Conservation (phyloP, 1,140 invertebrate genomes). For the Muscidifurax raptorellus region DNA sequence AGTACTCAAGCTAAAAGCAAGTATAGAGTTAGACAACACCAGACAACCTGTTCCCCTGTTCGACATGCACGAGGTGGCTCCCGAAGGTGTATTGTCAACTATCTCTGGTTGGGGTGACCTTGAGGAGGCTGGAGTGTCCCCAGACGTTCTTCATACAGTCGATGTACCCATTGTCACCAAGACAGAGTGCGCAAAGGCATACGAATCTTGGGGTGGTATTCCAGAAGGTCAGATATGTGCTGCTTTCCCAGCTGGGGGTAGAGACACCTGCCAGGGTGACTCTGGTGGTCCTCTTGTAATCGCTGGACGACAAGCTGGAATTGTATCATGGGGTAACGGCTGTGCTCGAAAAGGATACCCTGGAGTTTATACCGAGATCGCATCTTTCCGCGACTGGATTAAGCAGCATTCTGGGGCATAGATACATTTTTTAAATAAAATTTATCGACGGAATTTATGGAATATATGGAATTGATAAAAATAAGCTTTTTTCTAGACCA, state of each 20-base stretch:
- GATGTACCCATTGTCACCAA: slow-evolving; percentile 52
- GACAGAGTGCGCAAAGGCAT: slow-evolving; percentile 36
- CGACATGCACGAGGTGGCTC: not conserved
- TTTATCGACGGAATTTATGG: not conserved
- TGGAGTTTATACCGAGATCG: slow-evolving; percentile 79
- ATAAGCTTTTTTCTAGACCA: not conserved
- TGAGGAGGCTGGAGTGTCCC: slow-evolving; percentile 6
- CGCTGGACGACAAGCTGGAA: slow-evolving; percentile 75
- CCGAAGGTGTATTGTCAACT: slow-evolving; percentile 43
- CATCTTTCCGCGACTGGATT: slow-evolving; percentile 65
- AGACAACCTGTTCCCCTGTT: slow-evolving; percentile 75
- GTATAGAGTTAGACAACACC: slow-evolving; percentile 74
- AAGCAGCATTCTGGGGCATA: not conserved
- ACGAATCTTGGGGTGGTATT: slow-evolving; percentile 39
- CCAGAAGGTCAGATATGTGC: slow-evolving; percentile 39
- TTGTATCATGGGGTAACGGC: slow-evolving; percentile 85
- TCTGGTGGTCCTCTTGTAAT: slow-evolving; percentile 80
- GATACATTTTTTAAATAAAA: not conserved
- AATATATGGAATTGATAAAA: not conserved
- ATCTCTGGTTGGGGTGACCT: slow-evolving; percentile 58
- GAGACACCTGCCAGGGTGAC: slow-evolving; percentile 81
- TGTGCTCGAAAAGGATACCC: slow-evolving; percentile 77
- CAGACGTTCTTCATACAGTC: slow-evolving; percentile 36
- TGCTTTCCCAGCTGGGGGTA: slow-evolving; percentile 54
- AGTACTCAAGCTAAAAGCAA: slow-evolving; percentile 75